Evolutionary conservation across 2,113 vertebrate species (phyloP), one percentile per base, ranked within the genome.

Genomic region (Osmerus eperlanus): DNA sequence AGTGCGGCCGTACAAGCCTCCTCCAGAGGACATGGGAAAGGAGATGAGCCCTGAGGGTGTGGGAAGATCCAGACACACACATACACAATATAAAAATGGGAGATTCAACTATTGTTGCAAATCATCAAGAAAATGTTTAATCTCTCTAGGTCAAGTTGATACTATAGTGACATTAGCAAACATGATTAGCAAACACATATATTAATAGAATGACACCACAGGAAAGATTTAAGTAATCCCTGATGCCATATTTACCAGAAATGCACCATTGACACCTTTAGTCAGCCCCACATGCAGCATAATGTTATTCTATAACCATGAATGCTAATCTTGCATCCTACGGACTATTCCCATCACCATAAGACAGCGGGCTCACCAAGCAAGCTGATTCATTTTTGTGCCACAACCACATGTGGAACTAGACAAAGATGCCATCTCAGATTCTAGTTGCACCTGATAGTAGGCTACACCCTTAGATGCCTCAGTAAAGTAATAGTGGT

Each of bases 1-100:
- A 89, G 82, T 71, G 85, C 76, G 89, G 80, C 88, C 88, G 1
- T 78, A 60, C 51, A 67, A 80, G 23, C 73, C 84, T 83, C 81
- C 89, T 79, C 86, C 88, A 81, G 89, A 72, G 84, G 90, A 91
- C 92, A 93, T 93, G 86, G 82, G 89, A 83, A 88, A 78, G 65
- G 16, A 72, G 84, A 72, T 85, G 75, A 81, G 82, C 88, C 90
- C 92, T 93, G 80, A 55, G 62, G 29, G 9, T 2, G 53, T 19
- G 59, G 0, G 14, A 3, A 15, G 28, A 51, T 28, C 41, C 53
- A 58, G 11, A 47, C 56, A 51, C 7, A 3, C 59, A 21, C 51
- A 53, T 18, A 8, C 61, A 29, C 16, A 19, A 13, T 60, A 28
- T 12, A 62, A 62, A 62, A 62, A 23, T 28, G 58, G 9, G 14